A percentile compares a stretch with the other conserved stretches of the same genome.
Evolutionary conservation across 2,888 invertebrate genomes (phyloP).

Genomic region (Epinotia ramella): DNA sequence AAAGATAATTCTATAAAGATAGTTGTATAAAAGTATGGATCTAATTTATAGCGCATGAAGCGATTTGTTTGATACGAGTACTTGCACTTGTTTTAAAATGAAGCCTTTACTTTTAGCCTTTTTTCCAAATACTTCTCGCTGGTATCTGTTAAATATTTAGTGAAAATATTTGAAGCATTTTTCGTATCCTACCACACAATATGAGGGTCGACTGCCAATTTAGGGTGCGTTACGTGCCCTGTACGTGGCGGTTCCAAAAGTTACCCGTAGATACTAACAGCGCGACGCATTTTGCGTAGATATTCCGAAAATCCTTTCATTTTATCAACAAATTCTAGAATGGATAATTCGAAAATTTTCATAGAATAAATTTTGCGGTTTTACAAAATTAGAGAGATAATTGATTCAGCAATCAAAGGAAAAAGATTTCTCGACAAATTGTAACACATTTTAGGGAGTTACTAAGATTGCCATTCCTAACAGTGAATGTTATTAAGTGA

Average conservation of each 20-base stretch:
- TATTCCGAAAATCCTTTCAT: slow-evolving; percentile 6
- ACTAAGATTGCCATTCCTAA: no score
- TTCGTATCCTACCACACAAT: slow-evolving; percentile 12
- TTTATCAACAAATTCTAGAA: neutral
- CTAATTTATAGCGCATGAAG: no score
- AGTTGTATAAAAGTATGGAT: no score
- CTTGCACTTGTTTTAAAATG: no score
- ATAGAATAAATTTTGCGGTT: neutral
- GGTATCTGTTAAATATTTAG: neutral
- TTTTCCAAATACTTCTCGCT: neutral
- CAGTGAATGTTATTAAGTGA: no score
- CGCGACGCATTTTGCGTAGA: neutral
- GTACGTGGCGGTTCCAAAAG: neutral
- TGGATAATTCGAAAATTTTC: neutral
- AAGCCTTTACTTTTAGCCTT: no score
- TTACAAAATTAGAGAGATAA: neutral
- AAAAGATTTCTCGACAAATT: neutral
- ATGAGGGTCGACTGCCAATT: slow-evolving; percentile 19
- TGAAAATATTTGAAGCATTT: slow-evolving; percentile 8
- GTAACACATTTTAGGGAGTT: no score
- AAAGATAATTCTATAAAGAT: no score
- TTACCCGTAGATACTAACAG: slow-evolving; percentile 4
- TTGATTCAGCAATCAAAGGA: neutral
- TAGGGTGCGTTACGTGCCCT: slow-evolving; percentile 9
- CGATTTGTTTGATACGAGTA: no score